phyloP scores from a whole-genome alignment of 1,140 invertebrate genomes.

The Laupala kohalensis region DNA sequence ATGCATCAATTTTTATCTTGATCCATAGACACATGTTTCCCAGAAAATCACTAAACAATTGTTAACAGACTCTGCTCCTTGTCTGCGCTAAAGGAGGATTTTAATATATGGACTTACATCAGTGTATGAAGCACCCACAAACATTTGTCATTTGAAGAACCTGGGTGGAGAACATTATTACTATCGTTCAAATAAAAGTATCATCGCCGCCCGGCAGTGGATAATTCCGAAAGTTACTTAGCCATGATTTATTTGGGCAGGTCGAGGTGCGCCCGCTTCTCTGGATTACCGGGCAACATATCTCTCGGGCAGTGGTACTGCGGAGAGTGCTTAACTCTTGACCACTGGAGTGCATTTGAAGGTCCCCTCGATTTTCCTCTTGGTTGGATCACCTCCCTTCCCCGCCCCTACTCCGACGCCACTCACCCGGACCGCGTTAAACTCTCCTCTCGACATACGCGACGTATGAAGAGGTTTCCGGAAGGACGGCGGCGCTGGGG shows the following conservation, averaged over 20 bases:
- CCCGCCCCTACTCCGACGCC: neutral
- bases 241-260: neutral
- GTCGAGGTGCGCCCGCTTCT: neutral
- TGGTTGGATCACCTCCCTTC: neutral
- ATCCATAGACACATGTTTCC: too few relatives aligned
- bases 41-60: too few relatives aligned
- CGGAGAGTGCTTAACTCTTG: neutral
- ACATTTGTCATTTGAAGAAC: too few relatives aligned
- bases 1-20: too few relatives aligned
- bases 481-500: too few relatives aligned
- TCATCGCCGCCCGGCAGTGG: neutral
- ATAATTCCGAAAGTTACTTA: neutral
- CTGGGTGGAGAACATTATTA: too few relatives aligned
- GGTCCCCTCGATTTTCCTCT: neutral
- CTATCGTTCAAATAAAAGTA: too few relatives aligned
- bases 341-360: neutral
- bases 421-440: neutral
- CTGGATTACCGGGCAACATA: neutral
- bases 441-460: neutral
- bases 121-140: too few relatives aligned
- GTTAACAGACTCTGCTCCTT: too few relatives aligned
- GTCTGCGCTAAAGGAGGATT: too few relatives aligned
- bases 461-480: neutral
- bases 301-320: neutral
- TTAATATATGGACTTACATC: too few relatives aligned